These are phyloP conservation scores for Musca vetustissima DNA, from an alignment of 1,140 invertebrate species.

Conservation along the genomic window DNA sequence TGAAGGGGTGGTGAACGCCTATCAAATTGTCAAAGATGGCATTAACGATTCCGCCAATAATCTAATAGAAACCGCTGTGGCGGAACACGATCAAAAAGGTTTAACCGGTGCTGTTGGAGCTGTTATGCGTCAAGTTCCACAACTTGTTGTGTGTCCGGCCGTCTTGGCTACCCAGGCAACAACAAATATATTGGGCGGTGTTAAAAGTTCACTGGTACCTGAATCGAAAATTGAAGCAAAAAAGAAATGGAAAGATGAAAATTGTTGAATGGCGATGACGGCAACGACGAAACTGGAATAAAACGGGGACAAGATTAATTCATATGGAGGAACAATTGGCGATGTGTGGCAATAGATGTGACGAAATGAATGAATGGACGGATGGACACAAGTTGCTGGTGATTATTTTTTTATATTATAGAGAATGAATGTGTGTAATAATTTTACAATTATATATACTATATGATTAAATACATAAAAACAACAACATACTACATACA, in stretches of 20 bases:
- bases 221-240: constrained; percentile 82
- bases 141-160: constrained; percentile 83
- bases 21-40: constrained; percentile 86
- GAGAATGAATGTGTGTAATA: neutral
- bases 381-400: neutral
- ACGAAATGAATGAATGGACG: neutral
- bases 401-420: neutral
- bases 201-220: constrained; percentile 89
- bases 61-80: constrained; percentile 75
- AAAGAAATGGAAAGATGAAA: constrained; percentile 81
- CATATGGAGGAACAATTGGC: neutral
- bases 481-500: no score
- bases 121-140: constrained; percentile 87
- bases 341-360: neutral
- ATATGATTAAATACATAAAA: constrained; percentile 3
- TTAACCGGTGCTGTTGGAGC: constrained; percentile 86
- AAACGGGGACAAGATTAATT: neutral
- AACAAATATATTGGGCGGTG: constrained; percentile 87
- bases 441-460: neutral
- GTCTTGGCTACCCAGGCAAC: constrained; percentile 89
- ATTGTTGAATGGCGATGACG: constrained; percentile 29
- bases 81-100: constrained; percentile 88
- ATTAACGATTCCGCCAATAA: constrained; percentile 86
- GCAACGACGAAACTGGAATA: neutral
- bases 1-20: constrained; percentile 88